Conservation (phyloP, 2,888 invertebrate genomes). For the Andricus quercusramuli region DNA sequence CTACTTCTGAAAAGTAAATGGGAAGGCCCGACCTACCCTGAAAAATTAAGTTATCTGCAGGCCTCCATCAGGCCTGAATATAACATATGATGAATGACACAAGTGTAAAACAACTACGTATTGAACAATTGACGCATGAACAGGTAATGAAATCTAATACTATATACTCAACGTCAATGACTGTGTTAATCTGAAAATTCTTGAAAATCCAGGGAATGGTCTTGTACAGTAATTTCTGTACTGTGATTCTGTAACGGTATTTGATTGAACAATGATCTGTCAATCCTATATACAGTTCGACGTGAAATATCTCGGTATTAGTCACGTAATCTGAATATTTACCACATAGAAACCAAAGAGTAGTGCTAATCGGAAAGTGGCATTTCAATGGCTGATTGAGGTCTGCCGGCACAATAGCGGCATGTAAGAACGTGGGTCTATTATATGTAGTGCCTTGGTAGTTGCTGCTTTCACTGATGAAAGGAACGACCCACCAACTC, state of each 20-base stretch:
- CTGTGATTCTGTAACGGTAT: neutral
- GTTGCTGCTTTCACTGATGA: conserved; percentile 56
- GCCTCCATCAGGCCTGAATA: too few relatives aligned
- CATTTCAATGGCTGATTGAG: conserved; percentile 58
- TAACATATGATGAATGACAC: too few relatives aligned
- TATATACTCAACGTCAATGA: neutral
- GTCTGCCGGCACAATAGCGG: conserved; percentile 51
- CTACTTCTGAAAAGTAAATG: too few relatives aligned
- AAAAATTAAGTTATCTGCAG: too few relatives aligned
- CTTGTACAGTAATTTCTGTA: neutral
- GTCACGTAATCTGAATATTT: conserved; percentile 55
- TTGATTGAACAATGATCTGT: conserved; percentile 14
- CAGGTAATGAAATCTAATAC: neutral
- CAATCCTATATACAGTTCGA: conserved; percentile 23
- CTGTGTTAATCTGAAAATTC: neutral
- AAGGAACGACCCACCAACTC: conserved; percentile 47
- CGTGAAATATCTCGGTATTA: conserved; percentile 52
- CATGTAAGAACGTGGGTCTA: conserved; percentile 52
- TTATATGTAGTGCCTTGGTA: conserved; percentile 47
- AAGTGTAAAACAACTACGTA: too few relatives aligned
- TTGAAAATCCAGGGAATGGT: neutral
- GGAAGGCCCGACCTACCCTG: too few relatives aligned
- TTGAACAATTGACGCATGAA: neutral
- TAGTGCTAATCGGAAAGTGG: conserved; percentile 56
- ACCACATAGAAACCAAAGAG: conserved; percentile 50